Evolutionary conservation across 2,888 invertebrate genomes (phyloP).

Genomic region (Alloplasta piceator): DNA sequence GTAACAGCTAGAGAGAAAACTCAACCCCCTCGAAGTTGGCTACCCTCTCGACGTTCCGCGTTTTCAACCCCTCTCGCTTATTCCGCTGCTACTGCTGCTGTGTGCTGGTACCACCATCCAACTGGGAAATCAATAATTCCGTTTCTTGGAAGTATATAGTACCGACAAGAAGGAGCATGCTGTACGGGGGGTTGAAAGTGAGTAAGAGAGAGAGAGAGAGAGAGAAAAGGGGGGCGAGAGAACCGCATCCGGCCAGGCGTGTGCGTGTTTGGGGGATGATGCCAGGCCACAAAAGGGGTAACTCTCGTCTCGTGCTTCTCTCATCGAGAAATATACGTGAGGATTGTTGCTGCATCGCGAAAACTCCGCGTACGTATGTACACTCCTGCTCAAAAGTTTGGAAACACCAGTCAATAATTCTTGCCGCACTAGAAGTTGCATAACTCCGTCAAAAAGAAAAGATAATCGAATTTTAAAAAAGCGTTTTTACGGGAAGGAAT

Average conservation of each 20-base stretch:
- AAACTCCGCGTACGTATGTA: too few relatives aligned
- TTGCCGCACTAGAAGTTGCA: too few relatives aligned
- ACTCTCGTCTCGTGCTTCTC: slow-evolving; percentile 43
- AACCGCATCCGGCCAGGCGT: slow-evolving; percentile 55
- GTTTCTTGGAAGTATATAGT: slow-evolving; percentile 63
- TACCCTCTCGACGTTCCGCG: slow-evolving; percentile 19
- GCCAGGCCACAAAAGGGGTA: slow-evolving; percentile 44
- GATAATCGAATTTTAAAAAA: too few relatives aligned
- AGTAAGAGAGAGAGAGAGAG: slow-evolving; percentile 34
- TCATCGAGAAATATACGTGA: background rate
- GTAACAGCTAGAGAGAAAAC: slow-evolving; percentile 34
- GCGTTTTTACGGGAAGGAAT: too few relatives aligned
- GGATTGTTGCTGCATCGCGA: slow-evolving; percentile 53
- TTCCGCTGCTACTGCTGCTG: slow-evolving; percentile 34
- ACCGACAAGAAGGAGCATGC: slow-evolving; percentile 50
- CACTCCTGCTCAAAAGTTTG: too few relatives aligned
- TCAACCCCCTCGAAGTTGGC: slow-evolving; percentile 42
- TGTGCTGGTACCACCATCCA: slow-evolving; percentile 62
- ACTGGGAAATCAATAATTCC: slow-evolving; percentile 70
- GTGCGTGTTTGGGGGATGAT: slow-evolving; percentile 59
- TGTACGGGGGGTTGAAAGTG: slow-evolving; percentile 9
- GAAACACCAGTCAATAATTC: too few relatives aligned
- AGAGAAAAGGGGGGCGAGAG: slow-evolving; percentile 35
- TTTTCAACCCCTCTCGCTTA: slow-evolving; percentile 40
- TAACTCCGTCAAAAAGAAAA: too few relatives aligned